Percentiles rank a stretch among this genome's conserved stretches.
phyloP scores from a whole-genome alignment of 1,140 invertebrate genomes.

The Condylostylus longicornis region DNA sequence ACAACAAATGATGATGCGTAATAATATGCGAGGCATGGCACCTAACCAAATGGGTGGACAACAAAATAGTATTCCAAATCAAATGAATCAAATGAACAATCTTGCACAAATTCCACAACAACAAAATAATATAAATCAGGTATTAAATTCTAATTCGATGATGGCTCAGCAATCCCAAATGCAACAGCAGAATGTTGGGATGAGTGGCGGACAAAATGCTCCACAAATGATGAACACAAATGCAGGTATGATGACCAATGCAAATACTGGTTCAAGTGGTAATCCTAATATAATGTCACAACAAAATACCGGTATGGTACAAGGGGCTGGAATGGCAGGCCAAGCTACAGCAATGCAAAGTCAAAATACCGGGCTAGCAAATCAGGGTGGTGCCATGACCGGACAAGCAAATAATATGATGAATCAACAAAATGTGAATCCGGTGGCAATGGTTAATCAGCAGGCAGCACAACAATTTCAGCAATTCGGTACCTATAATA shows the following conservation, averaged over 20 bases:
- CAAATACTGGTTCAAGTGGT: not conserved
- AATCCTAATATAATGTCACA: slow-evolving; percentile 1
- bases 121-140: slow-evolving; percentile 14
- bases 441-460: slow-evolving; percentile 19
- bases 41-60: slow-evolving; percentile 26
- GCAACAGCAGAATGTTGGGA: slow-evolving; percentile 32
- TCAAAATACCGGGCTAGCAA: too few relatives aligned
- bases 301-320: slow-evolving; percentile 1
- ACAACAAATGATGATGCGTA: slow-evolving; percentile 21
- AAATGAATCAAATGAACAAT: slow-evolving; percentile 35
- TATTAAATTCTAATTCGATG: slow-evolving; percentile 21
- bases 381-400: not conserved
- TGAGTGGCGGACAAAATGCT: slow-evolving; percentile 36
- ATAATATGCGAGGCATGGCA: slow-evolving; percentile 32
- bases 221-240: slow-evolving; percentile 18
- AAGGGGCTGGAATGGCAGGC: not conserved
- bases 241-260: slow-evolving; percentile 7
- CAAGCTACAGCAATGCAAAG: not conserved
- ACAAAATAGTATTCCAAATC: slow-evolving; percentile 24
- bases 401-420: slow-evolving; percentile 5
- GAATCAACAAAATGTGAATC: slow-evolving; percentile 10
- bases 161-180: slow-evolving; percentile 33
- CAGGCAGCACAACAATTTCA: slow-evolving; percentile 28
- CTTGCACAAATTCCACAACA: slow-evolving; percentile 36
- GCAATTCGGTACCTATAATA: slow-evolving; percentile 26